Conservation (phyloP, 2,888 invertebrate species). For the Rotaria socialis region DNA sequence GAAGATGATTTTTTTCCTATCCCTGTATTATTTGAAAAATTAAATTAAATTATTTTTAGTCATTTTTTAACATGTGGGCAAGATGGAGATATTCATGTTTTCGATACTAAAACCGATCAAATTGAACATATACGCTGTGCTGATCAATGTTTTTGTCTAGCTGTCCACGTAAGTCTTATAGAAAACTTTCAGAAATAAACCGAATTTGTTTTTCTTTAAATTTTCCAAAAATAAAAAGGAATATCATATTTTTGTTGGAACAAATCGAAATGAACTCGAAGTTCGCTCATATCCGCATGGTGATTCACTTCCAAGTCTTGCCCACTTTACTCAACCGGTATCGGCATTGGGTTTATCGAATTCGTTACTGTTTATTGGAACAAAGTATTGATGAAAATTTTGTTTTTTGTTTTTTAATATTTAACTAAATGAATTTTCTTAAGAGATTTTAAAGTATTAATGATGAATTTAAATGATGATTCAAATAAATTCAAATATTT, state of each 20-base stretch:
- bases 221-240: background rate
- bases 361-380: background rate
- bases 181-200: no score
- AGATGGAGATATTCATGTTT: slow-evolving; percentile 16
- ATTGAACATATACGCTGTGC: background rate
- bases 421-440: background rate
- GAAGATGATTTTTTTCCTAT: no score
- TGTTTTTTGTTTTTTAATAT: background rate
- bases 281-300: slow-evolving; percentile 11
- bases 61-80: no score
- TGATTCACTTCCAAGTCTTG: background rate
- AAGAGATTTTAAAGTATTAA: slow-evolving; percentile 3
- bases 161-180: background rate
- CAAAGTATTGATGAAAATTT: background rate
- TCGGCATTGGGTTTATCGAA: background rate
- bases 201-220: no score
- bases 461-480: slow-evolving; percentile 23
- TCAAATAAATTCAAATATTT: slow-evolving; percentile 15
- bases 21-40: no score
- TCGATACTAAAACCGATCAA: background rate
- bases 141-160: background rate
- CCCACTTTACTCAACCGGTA: slow-evolving; percentile 16
- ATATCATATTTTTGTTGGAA: background rate
- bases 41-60: no score
- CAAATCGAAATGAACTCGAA: slow-evolving; percentile 21